These are phyloP conservation scores for Copidosoma aretas DNA, from an alignment of 2,888 invertebrate genomes.

Conservation along the genomic window DNA sequence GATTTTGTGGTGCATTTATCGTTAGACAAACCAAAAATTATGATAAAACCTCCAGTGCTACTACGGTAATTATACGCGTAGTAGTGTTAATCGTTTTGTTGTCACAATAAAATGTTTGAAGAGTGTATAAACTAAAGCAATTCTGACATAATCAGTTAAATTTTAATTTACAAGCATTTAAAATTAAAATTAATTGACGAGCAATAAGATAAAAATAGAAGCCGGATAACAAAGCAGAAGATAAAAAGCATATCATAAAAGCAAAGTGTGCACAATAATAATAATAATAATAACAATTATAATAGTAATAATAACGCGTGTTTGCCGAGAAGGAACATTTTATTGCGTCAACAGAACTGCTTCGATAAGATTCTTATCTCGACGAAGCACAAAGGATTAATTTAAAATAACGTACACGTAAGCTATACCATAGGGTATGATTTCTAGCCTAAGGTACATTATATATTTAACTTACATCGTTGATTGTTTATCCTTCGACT, in stretches of 20 bases:
- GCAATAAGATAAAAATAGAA: background rate
- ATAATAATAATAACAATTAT: background rate
- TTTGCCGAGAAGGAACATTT: background rate
- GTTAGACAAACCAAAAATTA: background rate
- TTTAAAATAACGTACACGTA: background rate
- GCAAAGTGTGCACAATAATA: background rate
- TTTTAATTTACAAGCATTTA: too few species aligned
- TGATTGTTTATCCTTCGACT: too few species aligned
- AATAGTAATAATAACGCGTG: background rate
- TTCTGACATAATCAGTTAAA: background rate
- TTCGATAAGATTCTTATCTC: slow-evolving; percentile 8
- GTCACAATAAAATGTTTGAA: background rate
- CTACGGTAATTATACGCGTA: too few species aligned
- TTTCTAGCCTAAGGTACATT: slow-evolving; percentile 4
- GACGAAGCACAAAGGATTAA: background rate
- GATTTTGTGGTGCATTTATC: background rate
- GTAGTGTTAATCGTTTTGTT: background rate
- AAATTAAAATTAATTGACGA: too few species aligned
- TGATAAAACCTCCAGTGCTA: background rate
- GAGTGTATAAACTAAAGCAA: background rate
- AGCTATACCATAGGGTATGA: background rate
- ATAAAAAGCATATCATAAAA: background rate
- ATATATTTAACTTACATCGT: too few species aligned
- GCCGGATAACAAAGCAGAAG: background rate
- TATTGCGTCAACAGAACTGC: slow-evolving; percentile 5